Evolutionary conservation across 2,113 vertebrate species (phyloP).

Genomic region (Forbesichthys papilliferus): DNA sequence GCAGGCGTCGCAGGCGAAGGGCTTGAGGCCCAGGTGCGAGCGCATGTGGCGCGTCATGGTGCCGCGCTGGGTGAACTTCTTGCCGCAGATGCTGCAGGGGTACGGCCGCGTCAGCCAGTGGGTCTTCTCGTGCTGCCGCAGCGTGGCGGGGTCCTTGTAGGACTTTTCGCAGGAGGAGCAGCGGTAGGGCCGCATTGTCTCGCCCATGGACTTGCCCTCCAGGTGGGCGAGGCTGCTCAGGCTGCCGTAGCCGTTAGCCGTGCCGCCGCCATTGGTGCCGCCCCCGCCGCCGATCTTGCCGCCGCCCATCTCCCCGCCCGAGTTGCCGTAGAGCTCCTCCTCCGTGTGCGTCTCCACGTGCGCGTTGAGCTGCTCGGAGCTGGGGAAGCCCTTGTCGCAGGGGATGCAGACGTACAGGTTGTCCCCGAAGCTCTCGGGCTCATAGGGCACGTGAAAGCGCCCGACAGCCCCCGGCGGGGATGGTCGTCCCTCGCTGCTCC

Average conservation of each 20-base stretch:
- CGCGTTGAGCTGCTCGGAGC: constrained; percentile 97
- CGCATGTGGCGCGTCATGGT: constrained; percentile 99
- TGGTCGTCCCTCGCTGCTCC: constrained; percentile 90
- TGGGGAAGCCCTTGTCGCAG: constrained; percentile 97
- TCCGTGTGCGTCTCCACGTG: constrained; percentile 97
- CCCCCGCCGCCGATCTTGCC: constrained; percentile 32
- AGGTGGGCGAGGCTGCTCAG: constrained; percentile 75
- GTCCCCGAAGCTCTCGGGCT: constrained; percentile 95
- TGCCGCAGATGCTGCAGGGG: constrained; percentile 98
- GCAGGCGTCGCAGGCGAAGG: constrained; percentile 95
- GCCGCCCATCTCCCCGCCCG: constrained; percentile 76
- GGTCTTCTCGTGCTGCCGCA: constrained; percentile 98
- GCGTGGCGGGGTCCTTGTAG: constrained; percentile 97
- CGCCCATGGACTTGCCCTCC: constrained; percentile 83
- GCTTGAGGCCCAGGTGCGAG: constrained; percentile 97
- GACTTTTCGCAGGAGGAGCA: constrained; percentile 94
- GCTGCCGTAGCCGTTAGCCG: constrained; percentile 53
- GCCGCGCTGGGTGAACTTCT: constrained; percentile 99
- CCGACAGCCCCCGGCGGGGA: constrained; percentile 84
- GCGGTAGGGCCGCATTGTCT: constrained; percentile 92
- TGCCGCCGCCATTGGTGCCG: constrained; percentile 40
- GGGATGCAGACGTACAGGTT: constrained; percentile 98
- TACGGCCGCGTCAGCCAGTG: constrained; percentile 98
- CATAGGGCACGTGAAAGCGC: constrained; percentile 91
- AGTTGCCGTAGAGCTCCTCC: constrained; percentile 87